Evolutionary conservation across 2,797 vertebrate genomes (phyloP).

Genomic region (Dermochelys coriacea): DNA sequence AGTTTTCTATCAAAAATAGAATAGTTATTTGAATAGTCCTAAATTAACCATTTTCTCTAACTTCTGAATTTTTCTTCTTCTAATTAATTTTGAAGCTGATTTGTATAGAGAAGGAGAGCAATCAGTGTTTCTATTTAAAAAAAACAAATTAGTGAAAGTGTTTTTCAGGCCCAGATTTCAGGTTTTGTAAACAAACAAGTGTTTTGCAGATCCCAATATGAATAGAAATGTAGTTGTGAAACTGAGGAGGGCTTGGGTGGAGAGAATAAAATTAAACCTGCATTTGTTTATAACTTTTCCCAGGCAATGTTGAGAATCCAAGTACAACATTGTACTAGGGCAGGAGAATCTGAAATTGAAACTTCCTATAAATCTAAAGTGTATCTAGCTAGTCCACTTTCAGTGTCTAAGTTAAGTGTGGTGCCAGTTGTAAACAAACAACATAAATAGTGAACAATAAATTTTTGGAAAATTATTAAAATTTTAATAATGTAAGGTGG

Average conservation of each 20-base stretch:
- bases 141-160: conserved; percentile 23
- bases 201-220: background rate
- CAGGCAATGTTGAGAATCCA: conserved; percentile 43
- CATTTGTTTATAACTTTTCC: conserved; percentile 53
- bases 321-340: background rate
- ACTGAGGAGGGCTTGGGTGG: background rate
- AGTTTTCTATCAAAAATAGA: conserved; percentile 11
- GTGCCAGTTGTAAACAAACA: background rate
- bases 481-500: background rate
- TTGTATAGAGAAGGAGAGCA: background rate
- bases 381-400: background rate
- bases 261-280: conserved; percentile 13
- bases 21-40: background rate
- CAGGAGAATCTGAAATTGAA: background rate
- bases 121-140: conserved; percentile 29
- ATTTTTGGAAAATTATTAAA: background rate
- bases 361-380: background rate
- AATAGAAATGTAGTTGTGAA: conserved; percentile 37
- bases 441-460: background rate
- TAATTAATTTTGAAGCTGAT: conserved; percentile 29
- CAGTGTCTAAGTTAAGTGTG: background rate
- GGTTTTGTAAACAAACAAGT: background rate
- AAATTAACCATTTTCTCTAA: background rate
- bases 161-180: background rate
- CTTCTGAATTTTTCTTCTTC: background rate